Evolutionary conservation across 1,140 invertebrate genomes (phyloP).

Genomic region (Uloborus diversus): DNA sequence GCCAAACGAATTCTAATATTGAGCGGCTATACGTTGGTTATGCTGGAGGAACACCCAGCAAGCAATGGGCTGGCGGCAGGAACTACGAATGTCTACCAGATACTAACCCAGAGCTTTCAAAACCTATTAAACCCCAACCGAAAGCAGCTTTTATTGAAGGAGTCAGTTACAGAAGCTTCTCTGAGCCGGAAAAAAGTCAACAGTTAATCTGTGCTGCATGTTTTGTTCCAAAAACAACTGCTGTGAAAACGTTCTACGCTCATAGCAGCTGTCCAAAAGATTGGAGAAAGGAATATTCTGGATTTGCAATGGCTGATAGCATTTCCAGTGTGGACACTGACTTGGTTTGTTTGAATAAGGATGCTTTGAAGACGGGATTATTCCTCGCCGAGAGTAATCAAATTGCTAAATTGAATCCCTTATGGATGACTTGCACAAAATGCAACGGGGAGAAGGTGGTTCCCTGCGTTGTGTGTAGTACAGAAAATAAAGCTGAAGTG

Average conservation of each 20-base stretch:
- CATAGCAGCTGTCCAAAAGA: conserved; percentile 11
- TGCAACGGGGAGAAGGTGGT: conserved; percentile 26
- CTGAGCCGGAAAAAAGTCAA: conserved; percentile 8
- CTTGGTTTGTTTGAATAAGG: conserved; percentile 51
- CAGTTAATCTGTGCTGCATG: conserved; percentile 29
- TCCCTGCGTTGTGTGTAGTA: conserved; percentile 40
- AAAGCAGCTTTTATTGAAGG: conserved; percentile 17
- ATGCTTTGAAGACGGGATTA: background rate
- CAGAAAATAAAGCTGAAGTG: conserved; percentile 10
- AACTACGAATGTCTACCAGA: conserved; percentile 12
- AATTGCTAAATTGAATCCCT: conserved; percentile 15
- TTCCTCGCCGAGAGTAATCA: background rate
- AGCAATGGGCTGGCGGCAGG: conserved; percentile 22
- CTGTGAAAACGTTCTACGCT: conserved; percentile 15
- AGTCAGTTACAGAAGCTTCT: conserved; percentile 4
- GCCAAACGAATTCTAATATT: background rate
- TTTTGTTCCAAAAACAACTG: background rate
- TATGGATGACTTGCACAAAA: conserved; percentile 36
- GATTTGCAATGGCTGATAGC: conserved; percentile 28
- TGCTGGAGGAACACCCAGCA: conserved; percentile 1
- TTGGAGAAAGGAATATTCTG: conserved; percentile 30
- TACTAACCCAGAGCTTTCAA: background rate
- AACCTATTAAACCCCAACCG: background rate
- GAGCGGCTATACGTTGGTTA: background rate
- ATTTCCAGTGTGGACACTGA: conserved; percentile 15